A percentile compares a stretch with the other conserved stretches of the same genome.
Evolutionary conservation across 2,113 vertebrate species (phyloP).

Genomic region (Myotis brandtii): DNA sequence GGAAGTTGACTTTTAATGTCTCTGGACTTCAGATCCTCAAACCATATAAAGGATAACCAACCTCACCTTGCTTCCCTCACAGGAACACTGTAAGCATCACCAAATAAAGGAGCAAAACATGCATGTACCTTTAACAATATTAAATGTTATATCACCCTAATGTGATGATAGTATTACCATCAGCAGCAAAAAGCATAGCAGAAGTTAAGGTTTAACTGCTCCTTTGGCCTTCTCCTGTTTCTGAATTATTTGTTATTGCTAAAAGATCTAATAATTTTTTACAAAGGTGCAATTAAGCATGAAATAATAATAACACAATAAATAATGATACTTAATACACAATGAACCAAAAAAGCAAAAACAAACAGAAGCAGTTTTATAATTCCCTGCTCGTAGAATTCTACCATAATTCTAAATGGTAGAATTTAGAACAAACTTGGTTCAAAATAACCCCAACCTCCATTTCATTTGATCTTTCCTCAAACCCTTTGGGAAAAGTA

Average conservation of each 20-base stretch:
- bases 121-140: slow-evolving; percentile 39
- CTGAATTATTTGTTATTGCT: neutral
- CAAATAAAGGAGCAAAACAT: slow-evolving; percentile 68
- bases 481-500: neutral
- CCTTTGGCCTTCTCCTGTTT: neutral
- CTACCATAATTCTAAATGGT: neutral
- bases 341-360: neutral
- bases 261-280: neutral
- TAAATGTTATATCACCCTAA: neutral
- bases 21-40: slow-evolving; percentile 38
- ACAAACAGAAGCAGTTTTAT: neutral
- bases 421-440: neutral
- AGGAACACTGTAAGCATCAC: neutral
- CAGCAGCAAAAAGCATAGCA: neutral
- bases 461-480: neutral
- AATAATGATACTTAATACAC: neutral
- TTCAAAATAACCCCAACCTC: neutral
- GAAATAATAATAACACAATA: neutral
- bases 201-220: neutral
- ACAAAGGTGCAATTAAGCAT: slow-evolving; percentile 13
- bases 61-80: neutral
- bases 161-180: neutral
- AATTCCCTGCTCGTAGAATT: slow-evolving; percentile 22
- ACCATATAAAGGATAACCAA: neutral
- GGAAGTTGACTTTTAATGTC: neutral